These are phyloP conservation scores for Eulemur mongoz DNA, from an alignment of 2,797 vertebrate species.

Conservation along the genomic window DNA sequence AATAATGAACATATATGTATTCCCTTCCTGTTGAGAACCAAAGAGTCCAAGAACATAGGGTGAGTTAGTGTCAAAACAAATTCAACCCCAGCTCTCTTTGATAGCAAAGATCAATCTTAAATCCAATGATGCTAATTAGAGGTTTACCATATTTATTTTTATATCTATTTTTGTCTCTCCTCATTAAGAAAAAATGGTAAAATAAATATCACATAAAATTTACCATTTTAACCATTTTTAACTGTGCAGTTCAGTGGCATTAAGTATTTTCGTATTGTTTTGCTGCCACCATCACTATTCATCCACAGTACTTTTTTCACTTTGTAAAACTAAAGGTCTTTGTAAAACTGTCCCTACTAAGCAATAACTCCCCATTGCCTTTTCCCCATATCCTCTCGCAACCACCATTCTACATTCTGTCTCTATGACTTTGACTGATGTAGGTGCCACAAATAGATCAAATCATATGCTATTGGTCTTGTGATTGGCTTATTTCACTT, in stretches of 20 bases:
- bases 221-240: background rate
- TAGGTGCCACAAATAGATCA: background rate
- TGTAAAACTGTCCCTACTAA: background rate
- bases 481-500: background rate
- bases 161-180: background rate
- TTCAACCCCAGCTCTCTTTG: background rate
- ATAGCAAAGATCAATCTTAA: background rate
- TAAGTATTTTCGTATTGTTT: background rate
- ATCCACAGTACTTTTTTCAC: background rate
- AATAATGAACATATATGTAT: background rate
- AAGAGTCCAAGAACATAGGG: background rate
- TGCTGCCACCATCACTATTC: fast-evolving
- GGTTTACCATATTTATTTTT: background rate
- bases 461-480: background rate
- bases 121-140: background rate
- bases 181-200: background rate
- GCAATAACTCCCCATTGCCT: background rate
- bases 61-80: background rate
- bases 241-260: background rate
- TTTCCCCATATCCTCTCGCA: background rate
- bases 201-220: background rate
- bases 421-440: background rate
- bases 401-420: background rate
- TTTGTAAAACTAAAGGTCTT: background rate
- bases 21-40: background rate